Conservation (phyloP, 2,113 vertebrate species). For the Tyrannus savana region DNA sequence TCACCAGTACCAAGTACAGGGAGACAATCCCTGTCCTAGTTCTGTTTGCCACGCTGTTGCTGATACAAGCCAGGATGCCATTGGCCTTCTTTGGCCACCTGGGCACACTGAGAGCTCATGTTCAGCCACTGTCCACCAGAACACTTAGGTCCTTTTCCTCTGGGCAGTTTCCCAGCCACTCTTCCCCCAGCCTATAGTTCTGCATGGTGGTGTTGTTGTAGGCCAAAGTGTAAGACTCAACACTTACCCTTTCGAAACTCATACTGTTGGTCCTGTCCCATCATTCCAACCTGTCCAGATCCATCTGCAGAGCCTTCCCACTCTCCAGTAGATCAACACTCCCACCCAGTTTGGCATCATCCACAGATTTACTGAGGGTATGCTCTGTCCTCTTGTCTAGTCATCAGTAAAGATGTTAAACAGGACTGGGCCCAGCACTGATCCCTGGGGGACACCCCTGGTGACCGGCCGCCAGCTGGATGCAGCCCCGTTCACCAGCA, state of each 20-base stretch:
- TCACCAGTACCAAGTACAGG: rapidly evolving
- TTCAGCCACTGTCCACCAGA: background rate
- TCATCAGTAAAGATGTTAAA: background rate
- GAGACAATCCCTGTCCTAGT: background rate
- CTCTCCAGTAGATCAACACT: background rate
- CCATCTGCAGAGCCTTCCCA: background rate
- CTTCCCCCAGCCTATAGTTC: background rate
- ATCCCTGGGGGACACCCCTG: background rate
- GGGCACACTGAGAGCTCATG: background rate
- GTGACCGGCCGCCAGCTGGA: background rate
- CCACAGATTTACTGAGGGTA: background rate
- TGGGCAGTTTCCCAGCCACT: background rate
- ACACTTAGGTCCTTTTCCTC: background rate
- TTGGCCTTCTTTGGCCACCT: background rate
- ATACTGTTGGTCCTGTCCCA: rapidly evolving
- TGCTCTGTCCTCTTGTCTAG: rapidly evolving
- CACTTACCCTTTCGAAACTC: background rate
- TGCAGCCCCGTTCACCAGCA: background rate
- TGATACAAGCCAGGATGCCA: background rate
- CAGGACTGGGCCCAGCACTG: background rate
- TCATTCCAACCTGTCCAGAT: background rate
- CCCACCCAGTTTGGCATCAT: background rate
- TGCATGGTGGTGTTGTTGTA: background rate
- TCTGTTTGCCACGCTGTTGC: background rate
- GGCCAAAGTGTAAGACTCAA: background rate